Base-by-base conservation (phyloP, 2,888 invertebrate species). In the Panorpa germanica region DNA sequence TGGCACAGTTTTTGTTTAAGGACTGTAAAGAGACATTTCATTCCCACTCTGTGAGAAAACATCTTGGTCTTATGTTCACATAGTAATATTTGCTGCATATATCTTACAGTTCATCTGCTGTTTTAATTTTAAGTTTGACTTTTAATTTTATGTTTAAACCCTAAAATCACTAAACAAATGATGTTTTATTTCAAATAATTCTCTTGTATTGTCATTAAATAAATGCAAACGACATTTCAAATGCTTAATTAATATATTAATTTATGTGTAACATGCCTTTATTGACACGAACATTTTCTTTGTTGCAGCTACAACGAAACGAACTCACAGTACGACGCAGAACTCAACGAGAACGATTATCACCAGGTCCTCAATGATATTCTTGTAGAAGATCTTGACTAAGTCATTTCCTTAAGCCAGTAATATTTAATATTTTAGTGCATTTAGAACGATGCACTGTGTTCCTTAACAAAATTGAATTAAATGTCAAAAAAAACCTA, bases 341-440 rank as follows among this genome's bases (percentile, higher is more conserved):
- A 25, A 10, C 22, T 36, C 9, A 34, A 23, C 15, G 34, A 34
- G 16, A 39, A 41, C 9, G 40, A 39, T 13, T 41, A 41, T 32
- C 39, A 40, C 24, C 34, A 36, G 21, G 37, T 38, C 18, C 37
- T 41, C 8, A 26, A 25, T 11, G 31, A 35, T 13, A 26, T 38
- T 16, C 30, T 31, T 21, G 28, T 32, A 5, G 39, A 37, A 18
- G 16, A 34, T 17, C 21, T 19, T 24, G 25, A 28, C 20, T 35
- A 34, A 35, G 27, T 31, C 21, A n/a, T n/a, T n/a, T n/a, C n/a
- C n/a, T n/a, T n/a, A n/a, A n/a, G n/a, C n/a, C n/a, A n/a, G n/a
- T n/a, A n/a, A n/a, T n/a, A n/a, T n/a, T n/a, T n/a, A n/a, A n/a
- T n/a, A n/a, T n/a, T n/a, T n/a, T n/a, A n/a, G n/a, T n/a, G n/a